Evolutionary conservation across 2,797 vertebrate species (phyloP), one percentile per base, ranked within the genome.

Genomic region (Remorina albescens): DNA sequence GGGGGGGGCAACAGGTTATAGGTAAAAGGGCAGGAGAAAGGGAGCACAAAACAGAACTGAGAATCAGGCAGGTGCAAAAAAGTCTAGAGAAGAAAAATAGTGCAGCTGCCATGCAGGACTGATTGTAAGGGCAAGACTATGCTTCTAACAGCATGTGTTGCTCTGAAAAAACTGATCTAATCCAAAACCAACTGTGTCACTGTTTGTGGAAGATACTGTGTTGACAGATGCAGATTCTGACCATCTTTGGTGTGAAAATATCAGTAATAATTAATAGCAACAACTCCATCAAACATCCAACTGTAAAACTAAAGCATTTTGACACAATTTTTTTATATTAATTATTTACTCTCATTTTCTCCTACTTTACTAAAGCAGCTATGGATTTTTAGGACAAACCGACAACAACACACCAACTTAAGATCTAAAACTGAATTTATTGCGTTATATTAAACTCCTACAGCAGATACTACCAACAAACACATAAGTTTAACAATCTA

Each of bases 1-100:
- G 7, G 74, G 67, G 74, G 44, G 25, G 71, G 62, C 54, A 11
- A 78, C 72, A 76, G 90, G 77, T 91, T 82, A 88, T 15, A 78
- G 61, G 83, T 6, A 19, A 49, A 59, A 23, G 55, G 56, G 21
- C 8, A 61, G 58, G 90, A 66, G 78, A 66, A 72, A 82, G 84
- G 93, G 90, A 90, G 93, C 92, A 94, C 88, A 96, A 78, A 80
- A 91, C 60, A 90, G 81, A 49, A 91, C 85, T 89, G 79, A 81
- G 50, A 86, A 92, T 93, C 87, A 90, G 86, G 21, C 3, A 5
- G 28, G n/a, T 36, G 41, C 26, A 44, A 64, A 44, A 64, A 3
- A 60, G 54, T 1, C n/a, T 4, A 50, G 23, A 46, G 30, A 13
- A 46, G 39, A 67, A 36, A 47, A 47, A 44, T 32, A 51, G 49